These are phyloP conservation scores for Lutraria rhynchaena DNA, from an alignment of 1,140 invertebrate species.

Conservation along the genomic window DNA sequence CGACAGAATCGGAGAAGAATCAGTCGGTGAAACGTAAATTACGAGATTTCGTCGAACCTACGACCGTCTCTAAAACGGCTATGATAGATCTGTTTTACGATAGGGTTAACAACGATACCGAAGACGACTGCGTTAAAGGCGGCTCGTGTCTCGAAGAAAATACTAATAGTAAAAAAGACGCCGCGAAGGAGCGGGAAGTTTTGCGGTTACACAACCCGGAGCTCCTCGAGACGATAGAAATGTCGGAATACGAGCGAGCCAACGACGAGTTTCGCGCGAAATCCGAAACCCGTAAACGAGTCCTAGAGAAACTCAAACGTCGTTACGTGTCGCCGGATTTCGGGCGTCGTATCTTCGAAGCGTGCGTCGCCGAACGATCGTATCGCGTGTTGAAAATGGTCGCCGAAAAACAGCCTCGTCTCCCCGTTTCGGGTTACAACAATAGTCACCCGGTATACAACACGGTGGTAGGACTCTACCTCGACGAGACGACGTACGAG, in stretches of 20 bases:
- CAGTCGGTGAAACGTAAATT: too few species aligned
- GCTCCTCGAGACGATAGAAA: background rate
- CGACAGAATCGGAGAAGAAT: too few species aligned
- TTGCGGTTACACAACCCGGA: background rate
- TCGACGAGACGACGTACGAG: background rate
- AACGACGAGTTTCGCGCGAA: background rate
- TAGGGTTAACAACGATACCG: too few species aligned
- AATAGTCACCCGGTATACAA: background rate
- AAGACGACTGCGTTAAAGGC: too few species aligned
- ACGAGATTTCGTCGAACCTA: too few species aligned
- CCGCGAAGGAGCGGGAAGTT: background rate
- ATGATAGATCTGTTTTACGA: too few species aligned
- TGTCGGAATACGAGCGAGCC: background rate
- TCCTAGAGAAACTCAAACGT: background rate
- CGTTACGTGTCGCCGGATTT: background rate
- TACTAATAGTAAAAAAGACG: too few species aligned
- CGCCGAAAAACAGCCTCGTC: background rate
- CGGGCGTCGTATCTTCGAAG: background rate
- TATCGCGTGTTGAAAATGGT: background rate
- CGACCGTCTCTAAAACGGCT: too few species aligned
- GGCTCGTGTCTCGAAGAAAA: too few species aligned
- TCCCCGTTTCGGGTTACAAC: too few species aligned
- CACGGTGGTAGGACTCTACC: background rate
- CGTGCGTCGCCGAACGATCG: background rate
- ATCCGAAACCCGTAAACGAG: background rate